These are phyloP conservation scores for Eueides isabella DNA, from an alignment of 1,140 invertebrate genomes.

Conservation along the genomic window DNA sequence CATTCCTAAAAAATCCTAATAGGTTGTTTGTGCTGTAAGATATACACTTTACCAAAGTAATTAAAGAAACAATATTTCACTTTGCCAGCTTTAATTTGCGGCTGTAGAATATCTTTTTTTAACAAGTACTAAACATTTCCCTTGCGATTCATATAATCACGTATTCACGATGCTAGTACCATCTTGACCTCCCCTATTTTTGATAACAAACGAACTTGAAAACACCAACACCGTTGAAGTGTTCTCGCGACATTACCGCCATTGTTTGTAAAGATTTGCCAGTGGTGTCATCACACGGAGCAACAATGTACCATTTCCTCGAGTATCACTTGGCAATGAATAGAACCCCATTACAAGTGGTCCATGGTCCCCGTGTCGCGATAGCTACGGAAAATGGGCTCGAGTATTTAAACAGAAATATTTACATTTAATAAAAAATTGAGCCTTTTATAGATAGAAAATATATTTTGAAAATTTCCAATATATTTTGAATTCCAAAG, in stretches of 20 bases:
- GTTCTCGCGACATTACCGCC: conserved; percentile 29
- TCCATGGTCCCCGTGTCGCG: conserved; percentile 11
- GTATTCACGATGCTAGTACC: neutral
- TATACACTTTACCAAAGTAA: too few relatives aligned
- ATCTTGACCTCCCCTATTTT: conserved; percentile 15
- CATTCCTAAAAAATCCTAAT: too few relatives aligned
- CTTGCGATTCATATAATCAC: neutral
- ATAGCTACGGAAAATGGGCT: conserved; percentile 26
- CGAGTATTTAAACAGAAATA: conserved; percentile 19
- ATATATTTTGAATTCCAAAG: too few relatives aligned
- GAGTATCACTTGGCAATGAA: conserved; percentile 61
- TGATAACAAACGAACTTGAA: conserved; percentile 7
- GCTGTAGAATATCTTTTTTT: too few relatives aligned
- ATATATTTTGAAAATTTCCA: neutral
- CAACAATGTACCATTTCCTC: conserved; percentile 55
- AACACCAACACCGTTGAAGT: conserved; percentile 37
- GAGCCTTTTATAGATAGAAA: neutral
- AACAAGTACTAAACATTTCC: neutral
- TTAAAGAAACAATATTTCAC: neutral
- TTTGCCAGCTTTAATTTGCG: neutral
- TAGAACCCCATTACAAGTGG: conserved; percentile 54
- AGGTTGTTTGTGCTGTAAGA: too few relatives aligned
- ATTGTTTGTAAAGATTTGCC: conserved; percentile 42
- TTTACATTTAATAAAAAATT: neutral
- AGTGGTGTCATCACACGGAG: conserved; percentile 44